These are phyloP conservation scores for Harlomillsia oculata DNA, from an alignment of 1,140 invertebrate genomes.

Conservation along the genomic window DNA sequence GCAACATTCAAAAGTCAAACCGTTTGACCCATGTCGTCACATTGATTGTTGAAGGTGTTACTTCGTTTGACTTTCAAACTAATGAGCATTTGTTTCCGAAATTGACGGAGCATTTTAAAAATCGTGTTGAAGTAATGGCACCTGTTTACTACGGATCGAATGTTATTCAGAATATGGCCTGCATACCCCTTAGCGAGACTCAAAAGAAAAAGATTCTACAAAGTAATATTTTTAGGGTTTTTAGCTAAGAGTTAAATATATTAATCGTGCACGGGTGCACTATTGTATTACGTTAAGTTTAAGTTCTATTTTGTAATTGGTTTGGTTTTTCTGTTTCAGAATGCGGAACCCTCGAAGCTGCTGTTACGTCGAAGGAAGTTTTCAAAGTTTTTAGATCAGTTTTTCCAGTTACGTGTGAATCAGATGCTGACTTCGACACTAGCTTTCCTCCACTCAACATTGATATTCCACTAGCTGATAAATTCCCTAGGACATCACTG, in stretches of 20 bases:
- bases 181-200: slow-evolving; percentile 59
- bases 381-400: slow-evolving; percentile 31
- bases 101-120: slow-evolving; percentile 40
- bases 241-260: too few species aligned
- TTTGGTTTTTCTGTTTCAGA: slow-evolving; percentile 12
- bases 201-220: slow-evolving; percentile 55
- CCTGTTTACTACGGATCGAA: slow-evolving; percentile 59
- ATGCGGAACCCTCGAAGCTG: slow-evolving; percentile 26
- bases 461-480: slow-evolving; percentile 48
- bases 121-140: slow-evolving; percentile 61
- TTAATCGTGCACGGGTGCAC: background rate
- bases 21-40: slow-evolving; percentile 59
- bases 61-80: slow-evolving; percentile 58
- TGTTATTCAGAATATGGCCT: slow-evolving; percentile 62
- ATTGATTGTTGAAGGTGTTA: slow-evolving; percentile 66
- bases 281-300: background rate
- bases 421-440: slow-evolving; percentile 55
- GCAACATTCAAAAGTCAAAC: slow-evolving; percentile 60
- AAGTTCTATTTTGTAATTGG: background rate
- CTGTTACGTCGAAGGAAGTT: slow-evolving; percentile 22
- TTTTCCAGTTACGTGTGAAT: slow-evolving; percentile 20
- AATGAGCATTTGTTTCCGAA: slow-evolving; percentile 53
- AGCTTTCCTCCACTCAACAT: slow-evolving; percentile 34
- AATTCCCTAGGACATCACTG: slow-evolving; percentile 65
- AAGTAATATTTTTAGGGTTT: slow-evolving; percentile 37